Conservation (phyloP, 2,113 vertebrate species). For the Nesoenas mayeri region DNA sequence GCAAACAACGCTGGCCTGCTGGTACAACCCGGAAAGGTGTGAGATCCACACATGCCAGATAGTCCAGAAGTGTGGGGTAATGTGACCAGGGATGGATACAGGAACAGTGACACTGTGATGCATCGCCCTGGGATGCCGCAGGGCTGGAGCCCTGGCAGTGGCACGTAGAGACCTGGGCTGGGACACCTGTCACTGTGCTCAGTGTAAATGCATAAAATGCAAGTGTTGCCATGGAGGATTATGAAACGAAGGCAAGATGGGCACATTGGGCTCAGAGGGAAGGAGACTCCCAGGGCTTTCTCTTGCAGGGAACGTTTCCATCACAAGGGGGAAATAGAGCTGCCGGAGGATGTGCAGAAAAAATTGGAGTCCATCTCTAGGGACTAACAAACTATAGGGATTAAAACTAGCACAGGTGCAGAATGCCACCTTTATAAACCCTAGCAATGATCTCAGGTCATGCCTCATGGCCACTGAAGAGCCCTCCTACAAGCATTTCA, state of each 20-base stretch:
- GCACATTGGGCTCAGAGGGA: background rate
- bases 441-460: background rate
- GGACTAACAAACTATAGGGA: background rate
- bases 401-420: background rate
- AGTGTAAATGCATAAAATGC: background rate
- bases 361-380: background rate
- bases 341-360: background rate
- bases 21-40: background rate
- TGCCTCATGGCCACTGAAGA: background rate
- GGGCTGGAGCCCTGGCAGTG: background rate
- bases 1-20: background rate
- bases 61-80: background rate
- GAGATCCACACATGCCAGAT: fast-evolving
- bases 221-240: background rate
- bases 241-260: background rate
- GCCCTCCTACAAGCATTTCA: background rate
- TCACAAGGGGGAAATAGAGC: background rate
- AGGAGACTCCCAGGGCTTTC: background rate
- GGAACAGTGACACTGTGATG: fast-evolving
- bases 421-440: background rate
- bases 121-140: background rate
- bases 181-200: background rate
- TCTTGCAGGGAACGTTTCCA: background rate
- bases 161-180: fast-evolving
- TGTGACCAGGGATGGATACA: fast-evolving